phyloP scores from a whole-genome alignment of 2,797 vertebrate species.

The Megalops cyprinoides region DNA sequence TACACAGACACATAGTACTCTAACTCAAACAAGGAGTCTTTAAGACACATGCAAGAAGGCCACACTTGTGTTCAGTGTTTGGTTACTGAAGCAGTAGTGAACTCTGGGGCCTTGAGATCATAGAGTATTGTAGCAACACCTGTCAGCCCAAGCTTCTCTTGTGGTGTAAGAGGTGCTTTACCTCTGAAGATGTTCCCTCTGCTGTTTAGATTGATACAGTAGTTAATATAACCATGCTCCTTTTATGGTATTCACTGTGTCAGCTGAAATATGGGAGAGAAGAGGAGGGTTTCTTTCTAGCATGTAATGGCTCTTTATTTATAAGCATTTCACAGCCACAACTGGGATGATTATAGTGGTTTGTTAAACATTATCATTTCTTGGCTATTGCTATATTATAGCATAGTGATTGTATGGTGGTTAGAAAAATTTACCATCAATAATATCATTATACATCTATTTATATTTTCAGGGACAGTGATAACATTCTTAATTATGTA shows the following conservation, averaged over 20 bases:
- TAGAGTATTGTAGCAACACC: background rate
- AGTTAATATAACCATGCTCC: background rate
- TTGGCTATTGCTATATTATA: background rate
- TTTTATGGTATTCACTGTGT: background rate
- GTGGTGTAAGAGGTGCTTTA: too few relatives aligned
- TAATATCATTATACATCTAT: background rate
- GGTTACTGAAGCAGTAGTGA: conserved; percentile 50
- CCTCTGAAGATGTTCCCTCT: background rate
- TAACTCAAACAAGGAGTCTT: conserved; percentile 64
- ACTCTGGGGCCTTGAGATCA: conserved; percentile 28
- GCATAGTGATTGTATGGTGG: background rate
- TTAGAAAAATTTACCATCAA: background rate
- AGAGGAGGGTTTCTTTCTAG: background rate
- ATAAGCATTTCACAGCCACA: background rate
- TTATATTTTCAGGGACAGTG: background rate
- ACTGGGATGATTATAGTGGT: background rate
- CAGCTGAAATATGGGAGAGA: background rate
- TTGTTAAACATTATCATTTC: background rate
- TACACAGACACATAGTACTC: conserved; percentile 69
- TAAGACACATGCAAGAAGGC: conserved; percentile 60
- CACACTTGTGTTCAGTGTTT: conserved; percentile 61
- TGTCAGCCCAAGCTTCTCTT: background rate
- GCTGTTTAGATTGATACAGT: background rate
- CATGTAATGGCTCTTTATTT: background rate
- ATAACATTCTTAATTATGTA: background rate